Evolutionary conservation across 2,797 vertebrate species (phyloP).

Genomic region (Hypotaenidia philippensis): DNA sequence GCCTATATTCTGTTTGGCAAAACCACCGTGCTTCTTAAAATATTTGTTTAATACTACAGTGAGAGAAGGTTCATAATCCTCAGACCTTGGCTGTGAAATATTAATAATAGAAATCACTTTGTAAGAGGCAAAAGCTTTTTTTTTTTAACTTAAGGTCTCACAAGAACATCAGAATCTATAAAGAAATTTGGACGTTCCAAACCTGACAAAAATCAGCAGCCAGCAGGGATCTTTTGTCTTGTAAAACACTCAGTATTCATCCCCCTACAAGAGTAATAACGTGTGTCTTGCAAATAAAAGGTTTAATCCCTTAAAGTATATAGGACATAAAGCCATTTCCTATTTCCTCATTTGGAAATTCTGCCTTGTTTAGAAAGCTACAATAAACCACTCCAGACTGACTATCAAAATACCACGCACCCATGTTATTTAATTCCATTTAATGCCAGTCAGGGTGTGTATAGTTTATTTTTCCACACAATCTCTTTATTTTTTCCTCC

Average conservation of each 20-base stretch:
- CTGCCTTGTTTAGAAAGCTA: not conserved
- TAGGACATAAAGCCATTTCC: not conserved
- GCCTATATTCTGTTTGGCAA: not conserved
- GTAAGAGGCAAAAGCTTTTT: not conserved
- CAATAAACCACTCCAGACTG: not conserved
- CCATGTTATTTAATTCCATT: not conserved
- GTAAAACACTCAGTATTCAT: not conserved
- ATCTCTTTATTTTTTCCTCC: not conserved
- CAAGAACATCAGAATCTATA: not conserved
- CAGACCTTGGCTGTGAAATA: constrained; percentile 37
- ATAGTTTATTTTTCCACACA: not conserved
- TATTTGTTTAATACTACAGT: constrained; percentile 9
- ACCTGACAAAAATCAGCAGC: not conserved
- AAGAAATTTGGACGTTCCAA: not conserved
- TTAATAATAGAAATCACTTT: constrained; percentile 31
- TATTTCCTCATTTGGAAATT: not conserved
- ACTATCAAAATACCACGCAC: not conserved
- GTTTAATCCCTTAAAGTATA: not conserved
- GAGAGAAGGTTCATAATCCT: not conserved
- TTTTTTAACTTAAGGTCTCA: not conserved
- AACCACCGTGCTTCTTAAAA: not conserved
- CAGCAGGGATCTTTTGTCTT: not conserved
- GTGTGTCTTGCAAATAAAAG: not conserved
- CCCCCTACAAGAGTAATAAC: not conserved
- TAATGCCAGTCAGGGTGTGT: not conserved